A percentile compares a stretch with the other conserved stretches of the same genome.
These are phyloP conservation scores for Ptyas mucosa DNA, from an alignment of 2,113 vertebrate genomes.

Conservation along the genomic window DNA sequence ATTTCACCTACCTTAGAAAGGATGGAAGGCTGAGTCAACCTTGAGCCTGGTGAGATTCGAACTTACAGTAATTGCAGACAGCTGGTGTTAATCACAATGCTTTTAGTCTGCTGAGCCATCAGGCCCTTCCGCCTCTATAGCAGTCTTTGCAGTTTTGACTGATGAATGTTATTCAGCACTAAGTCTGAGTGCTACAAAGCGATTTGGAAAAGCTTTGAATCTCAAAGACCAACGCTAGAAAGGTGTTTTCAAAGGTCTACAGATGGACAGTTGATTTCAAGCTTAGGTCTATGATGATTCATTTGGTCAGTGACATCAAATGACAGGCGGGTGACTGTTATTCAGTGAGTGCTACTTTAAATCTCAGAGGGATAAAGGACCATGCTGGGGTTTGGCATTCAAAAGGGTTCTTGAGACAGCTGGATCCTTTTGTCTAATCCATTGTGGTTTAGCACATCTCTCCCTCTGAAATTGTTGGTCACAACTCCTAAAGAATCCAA, in stretches of 20 bases:
- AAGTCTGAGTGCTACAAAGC: neutral
- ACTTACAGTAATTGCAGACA: too few relatives aligned
- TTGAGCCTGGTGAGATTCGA: too few relatives aligned
- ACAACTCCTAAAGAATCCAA: neutral
- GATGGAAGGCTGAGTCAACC: too few relatives aligned
- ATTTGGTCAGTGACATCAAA: neutral
- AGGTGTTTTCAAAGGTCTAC: neutral
- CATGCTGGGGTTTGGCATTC: neutral
- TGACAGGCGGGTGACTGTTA: neutral
- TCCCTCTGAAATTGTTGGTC: neutral
- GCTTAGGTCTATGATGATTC: neutral
- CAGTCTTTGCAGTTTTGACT: neutral
- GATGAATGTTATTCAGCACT: neutral
- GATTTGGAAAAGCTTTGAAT: neutral
- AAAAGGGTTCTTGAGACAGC: neutral
- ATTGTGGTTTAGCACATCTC: neutral
- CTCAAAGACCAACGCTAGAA: neutral
- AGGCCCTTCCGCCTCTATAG: too few relatives aligned
- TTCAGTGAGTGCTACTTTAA: neutral
- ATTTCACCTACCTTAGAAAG: too few relatives aligned
- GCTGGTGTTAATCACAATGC: too few relatives aligned
- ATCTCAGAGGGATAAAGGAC: neutral
- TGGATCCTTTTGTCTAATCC: neutral
- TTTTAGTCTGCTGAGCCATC: too few relatives aligned
- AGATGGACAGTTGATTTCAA: neutral